Conservation (phyloP, 2,113 vertebrate species). For the Carettochelys insculpta region DNA sequence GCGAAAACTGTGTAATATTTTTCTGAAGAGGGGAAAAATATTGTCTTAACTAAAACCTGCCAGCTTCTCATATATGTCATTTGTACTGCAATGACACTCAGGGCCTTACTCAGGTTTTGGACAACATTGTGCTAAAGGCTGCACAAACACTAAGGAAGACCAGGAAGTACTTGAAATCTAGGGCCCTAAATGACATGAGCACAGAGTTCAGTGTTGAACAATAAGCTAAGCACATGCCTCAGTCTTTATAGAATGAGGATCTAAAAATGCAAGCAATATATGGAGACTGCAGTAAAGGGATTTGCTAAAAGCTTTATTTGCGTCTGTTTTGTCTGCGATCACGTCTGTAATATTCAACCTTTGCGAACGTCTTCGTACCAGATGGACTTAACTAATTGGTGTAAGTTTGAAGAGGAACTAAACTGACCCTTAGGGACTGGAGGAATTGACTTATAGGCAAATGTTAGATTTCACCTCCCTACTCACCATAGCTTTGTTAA, state of each 20-base stretch:
- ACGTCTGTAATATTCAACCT: background rate
- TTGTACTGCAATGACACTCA: background rate
- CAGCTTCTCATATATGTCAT: background rate
- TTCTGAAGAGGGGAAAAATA: background rate
- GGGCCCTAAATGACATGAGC: background rate
- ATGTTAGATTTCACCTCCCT: background rate
- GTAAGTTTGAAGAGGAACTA: background rate
- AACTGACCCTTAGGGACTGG: background rate
- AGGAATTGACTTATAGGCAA: background rate
- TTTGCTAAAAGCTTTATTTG: background rate
- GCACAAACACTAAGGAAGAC: background rate
- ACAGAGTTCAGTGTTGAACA: background rate
- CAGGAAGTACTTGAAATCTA: background rate
- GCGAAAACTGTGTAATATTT: background rate
- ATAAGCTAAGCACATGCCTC: background rate
- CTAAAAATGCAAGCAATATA: background rate
- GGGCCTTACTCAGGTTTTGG: background rate
- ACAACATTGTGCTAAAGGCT: background rate
- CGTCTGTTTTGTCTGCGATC: background rate
- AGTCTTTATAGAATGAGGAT: background rate
- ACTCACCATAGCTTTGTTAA: background rate
- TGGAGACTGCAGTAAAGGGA: background rate
- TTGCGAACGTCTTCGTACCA: background rate
- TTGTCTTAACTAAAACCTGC: background rate
- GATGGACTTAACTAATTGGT: background rate